Evolutionary conservation across 2,888 invertebrate species (phyloP).

Genomic region (Lithodes maja): DNA sequence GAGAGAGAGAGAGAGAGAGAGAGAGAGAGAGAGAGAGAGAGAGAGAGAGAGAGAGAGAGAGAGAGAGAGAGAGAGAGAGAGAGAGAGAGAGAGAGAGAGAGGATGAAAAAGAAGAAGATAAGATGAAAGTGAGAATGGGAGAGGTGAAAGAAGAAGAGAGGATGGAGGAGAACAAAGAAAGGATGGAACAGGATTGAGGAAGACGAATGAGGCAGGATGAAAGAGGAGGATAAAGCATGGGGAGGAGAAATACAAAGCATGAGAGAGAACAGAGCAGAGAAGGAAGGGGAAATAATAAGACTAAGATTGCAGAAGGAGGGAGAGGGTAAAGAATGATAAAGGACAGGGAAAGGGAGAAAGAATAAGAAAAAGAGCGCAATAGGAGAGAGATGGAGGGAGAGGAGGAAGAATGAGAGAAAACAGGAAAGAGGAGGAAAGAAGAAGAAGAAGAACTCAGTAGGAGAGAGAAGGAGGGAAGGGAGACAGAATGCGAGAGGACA

Average conservation of each 20-base stretch:
- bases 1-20: conserved; percentile 6
- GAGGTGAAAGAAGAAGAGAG: neutral
- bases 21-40: neutral
- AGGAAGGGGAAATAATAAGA: neutral
- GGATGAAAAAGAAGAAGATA: neutral
- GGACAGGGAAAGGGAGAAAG: too few relatives aligned
- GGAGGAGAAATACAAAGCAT: neutral
- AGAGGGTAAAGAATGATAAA: too few relatives aligned
- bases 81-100: neutral
- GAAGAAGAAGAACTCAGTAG: too few relatives aligned
- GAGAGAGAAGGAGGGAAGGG: too few relatives aligned
- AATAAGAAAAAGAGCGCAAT: too few relatives aligned
- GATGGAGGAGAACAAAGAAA: neutral
- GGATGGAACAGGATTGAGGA: neutral
- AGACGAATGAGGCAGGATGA: neutral
- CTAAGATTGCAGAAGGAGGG: too few relatives aligned
- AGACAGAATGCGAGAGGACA: too few relatives aligned
- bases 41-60: neutral
- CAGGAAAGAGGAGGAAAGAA: too few relatives aligned
- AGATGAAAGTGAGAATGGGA: neutral
- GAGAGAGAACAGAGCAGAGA: conserved; percentile 15
- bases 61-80: neutral
- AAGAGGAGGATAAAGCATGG: neutral
- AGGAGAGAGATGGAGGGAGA: too few relatives aligned
- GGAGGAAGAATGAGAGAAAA: too few relatives aligned